Evolutionary conservation across 2,797 vertebrate species (phyloP).

Genomic region (Acanthurus tractus): DNA sequence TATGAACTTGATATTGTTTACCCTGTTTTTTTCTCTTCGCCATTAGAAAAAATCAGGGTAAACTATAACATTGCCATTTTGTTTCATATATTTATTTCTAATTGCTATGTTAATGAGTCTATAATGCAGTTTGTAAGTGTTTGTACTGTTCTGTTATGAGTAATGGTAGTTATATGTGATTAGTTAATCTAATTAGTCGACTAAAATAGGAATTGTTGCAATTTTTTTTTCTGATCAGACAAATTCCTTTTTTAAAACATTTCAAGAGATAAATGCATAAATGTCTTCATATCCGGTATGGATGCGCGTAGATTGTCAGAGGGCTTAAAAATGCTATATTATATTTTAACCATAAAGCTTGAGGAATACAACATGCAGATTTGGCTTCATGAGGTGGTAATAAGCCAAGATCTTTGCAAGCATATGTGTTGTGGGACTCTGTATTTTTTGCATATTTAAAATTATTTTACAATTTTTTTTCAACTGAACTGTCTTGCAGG

Average conservation of each 20-base stretch:
- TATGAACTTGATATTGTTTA: too few species aligned
- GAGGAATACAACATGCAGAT: too few species aligned
- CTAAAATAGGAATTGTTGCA: not conserved
- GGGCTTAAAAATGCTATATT: not conserved
- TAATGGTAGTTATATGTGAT: too few species aligned
- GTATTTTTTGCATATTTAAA: not conserved
- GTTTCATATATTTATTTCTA: not conserved
- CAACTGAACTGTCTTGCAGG: conserved; percentile 78
- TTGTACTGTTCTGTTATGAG: not conserved
- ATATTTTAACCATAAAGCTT: not conserved
- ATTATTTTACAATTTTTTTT: not conserved
- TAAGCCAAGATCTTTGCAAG: not conserved
- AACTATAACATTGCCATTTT: too few species aligned
- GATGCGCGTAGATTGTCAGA: not conserved
- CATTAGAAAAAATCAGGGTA: too few species aligned
- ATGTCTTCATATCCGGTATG: too few species aligned
- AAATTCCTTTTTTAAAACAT: not conserved
- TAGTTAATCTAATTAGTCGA: too few species aligned
- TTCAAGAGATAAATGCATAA: too few species aligned
- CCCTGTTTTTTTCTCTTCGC: too few species aligned
- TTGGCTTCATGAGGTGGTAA: not conserved
- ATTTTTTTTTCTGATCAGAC: not conserved
- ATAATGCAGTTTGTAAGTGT: not conserved
- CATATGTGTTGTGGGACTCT: not conserved
- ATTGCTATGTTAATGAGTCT: not conserved